phyloP scores from a whole-genome alignment of 2,888 invertebrate genomes.

The Antheraea assamensis region DNA sequence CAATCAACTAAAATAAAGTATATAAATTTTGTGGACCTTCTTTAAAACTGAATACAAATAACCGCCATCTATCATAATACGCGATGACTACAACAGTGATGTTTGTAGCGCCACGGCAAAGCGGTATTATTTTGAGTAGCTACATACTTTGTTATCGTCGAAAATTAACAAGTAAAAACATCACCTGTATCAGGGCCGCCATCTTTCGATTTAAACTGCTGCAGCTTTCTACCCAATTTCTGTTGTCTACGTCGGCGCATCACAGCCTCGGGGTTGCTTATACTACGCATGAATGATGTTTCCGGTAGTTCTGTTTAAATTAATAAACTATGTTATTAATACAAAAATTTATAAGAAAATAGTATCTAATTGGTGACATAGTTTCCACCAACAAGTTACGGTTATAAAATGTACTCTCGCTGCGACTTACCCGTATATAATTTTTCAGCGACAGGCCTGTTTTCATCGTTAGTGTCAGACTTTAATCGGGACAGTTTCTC shows the following conservation, averaged over 20 bases:
- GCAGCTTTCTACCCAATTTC: slow-evolving; percentile 97
- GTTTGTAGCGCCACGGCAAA: neutral
- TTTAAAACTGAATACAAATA: neutral
- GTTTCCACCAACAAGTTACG: neutral
- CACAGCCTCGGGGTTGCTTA: slow-evolving; percentile 99
- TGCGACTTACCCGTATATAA: slow-evolving; percentile 88
- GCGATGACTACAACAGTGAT: neutral
- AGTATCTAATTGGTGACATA: neutral
- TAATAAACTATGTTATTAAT: neutral
- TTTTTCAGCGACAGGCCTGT: slow-evolving; percentile 93
- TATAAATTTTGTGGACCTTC: neutral
- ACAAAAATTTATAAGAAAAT: neutral
- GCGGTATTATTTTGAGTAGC: neutral
- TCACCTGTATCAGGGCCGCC: slow-evolving; percentile 95
- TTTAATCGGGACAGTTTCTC: slow-evolving; percentile 92
- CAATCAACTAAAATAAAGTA: neutral
- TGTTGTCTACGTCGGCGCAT: slow-evolving; percentile 98
- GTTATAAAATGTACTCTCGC: neutral
- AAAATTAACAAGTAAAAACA: neutral
- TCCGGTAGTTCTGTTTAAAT: slow-evolving; percentile 92
- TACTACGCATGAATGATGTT: slow-evolving; percentile 98
- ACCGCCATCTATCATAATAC: neutral
- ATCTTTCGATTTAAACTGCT: slow-evolving; percentile 97
- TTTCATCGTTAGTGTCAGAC: slow-evolving; percentile 86
- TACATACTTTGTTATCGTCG: neutral